These are phyloP conservation scores for Ostrea edulis DNA, from an alignment of 1,140 invertebrate species.

Conservation along the genomic window DNA sequence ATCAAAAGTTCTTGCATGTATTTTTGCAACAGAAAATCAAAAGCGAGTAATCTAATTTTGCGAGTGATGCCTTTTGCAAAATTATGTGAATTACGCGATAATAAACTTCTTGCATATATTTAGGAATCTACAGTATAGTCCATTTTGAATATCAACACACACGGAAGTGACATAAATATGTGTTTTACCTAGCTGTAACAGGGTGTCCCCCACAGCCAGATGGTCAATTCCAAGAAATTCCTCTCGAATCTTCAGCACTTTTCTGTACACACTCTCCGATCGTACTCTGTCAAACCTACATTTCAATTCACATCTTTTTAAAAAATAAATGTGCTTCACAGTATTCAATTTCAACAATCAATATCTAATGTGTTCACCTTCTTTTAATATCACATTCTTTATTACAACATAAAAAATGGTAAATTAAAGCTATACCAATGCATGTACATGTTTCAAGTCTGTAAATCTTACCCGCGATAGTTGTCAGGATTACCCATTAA, in stretches of 20 bases:
- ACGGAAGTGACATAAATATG: not conserved
- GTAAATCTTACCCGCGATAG: constrained; percentile 60
- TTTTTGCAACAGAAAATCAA: no score
- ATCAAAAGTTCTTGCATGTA: no score
- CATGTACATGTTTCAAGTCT: not conserved
- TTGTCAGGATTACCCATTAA: constrained; percentile 61
- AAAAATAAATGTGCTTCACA: not conserved
- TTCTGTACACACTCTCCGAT: constrained; percentile 62
- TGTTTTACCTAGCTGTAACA: constrained; percentile 67
- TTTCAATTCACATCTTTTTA: constrained; percentile 12
- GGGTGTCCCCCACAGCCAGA: constrained; percentile 62
- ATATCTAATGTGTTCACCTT: not conserved
- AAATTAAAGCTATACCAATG: not conserved
- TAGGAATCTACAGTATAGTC: no score
- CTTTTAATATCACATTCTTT: not conserved
- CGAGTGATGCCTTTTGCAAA: no score
- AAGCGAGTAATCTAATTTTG: no score
- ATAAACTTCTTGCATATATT: no score
- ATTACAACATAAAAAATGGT: not conserved
- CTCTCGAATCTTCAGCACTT: constrained; percentile 68
- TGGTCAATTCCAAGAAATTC: constrained; percentile 64
- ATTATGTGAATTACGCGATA: no score
- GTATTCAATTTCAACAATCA: not conserved
- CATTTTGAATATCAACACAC: not conserved
- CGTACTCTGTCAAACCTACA: constrained; percentile 61